Evolutionary conservation across 2,888 invertebrate genomes (phyloP).

Genomic region (Clanis bilineata): DNA sequence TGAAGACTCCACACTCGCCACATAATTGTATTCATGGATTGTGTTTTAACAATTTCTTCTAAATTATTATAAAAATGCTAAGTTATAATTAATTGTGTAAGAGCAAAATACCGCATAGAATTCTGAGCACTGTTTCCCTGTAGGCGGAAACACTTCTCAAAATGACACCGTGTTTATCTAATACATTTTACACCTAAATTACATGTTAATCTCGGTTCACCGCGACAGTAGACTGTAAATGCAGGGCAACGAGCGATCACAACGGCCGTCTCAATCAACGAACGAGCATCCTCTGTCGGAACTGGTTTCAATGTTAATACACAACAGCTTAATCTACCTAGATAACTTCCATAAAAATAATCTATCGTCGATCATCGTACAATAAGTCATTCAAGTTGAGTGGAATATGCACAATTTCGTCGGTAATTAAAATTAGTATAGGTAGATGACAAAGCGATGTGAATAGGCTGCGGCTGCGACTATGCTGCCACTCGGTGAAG

Average conservation of each 20-base stretch:
- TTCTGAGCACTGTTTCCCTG: constrained; percentile 67
- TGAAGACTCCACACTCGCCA: constrained; percentile 69
- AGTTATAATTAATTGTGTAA: constrained; percentile 81
- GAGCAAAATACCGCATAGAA: constrained; percentile 73
- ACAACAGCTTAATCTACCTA: constrained; percentile 81
- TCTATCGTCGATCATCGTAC: constrained; percentile 77
- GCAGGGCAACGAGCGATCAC: constrained; percentile 68
- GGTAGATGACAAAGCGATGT: constrained; percentile 56
- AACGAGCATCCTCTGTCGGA: constrained; percentile 57
- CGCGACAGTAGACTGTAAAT: constrained; percentile 75
- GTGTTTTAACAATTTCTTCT: constrained; percentile 76
- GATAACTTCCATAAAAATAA: constrained; percentile 79
- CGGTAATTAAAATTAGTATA: constrained; percentile 32
- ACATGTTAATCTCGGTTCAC: constrained; percentile 75
- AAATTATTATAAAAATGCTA: constrained; percentile 82
- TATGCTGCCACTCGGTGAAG: constrained; percentile 21
- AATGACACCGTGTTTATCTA: constrained; percentile 72
- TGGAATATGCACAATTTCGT: constrained; percentile 62
- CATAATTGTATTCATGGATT: constrained; percentile 65
- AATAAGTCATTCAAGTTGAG: constrained; percentile 66
- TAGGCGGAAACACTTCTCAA: constrained; percentile 64
- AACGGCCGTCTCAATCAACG: constrained; percentile 56
- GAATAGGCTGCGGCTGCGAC: constrained; percentile 57
- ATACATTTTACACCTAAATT: constrained; percentile 78
- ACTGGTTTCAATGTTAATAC: constrained; percentile 69